These are phyloP conservation scores for Notodonta ziczac DNA, from an alignment of 2,888 invertebrate genomes.

Conservation along the genomic window DNA sequence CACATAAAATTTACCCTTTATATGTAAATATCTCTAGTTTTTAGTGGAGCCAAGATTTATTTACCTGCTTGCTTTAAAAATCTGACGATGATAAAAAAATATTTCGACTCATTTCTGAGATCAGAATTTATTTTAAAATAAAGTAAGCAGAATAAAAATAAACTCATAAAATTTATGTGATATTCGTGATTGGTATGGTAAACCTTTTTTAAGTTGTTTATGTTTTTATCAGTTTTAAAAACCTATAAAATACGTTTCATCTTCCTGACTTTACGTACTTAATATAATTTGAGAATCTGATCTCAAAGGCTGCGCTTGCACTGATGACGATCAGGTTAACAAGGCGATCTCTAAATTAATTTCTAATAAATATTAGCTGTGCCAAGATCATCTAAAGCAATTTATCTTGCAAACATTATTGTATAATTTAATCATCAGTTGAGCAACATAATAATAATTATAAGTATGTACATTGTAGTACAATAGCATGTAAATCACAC, in stretches of 20 bases:
- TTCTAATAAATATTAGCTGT: too few relatives aligned
- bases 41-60: too few relatives aligned
- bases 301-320: too few relatives aligned
- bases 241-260: not conserved
- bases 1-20: too few relatives aligned
- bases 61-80: too few relatives aligned
- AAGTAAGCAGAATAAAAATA: conserved; percentile 8
- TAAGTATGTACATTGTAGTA: not conserved
- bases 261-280: too few relatives aligned
- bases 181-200: conserved; percentile 6
- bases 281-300: too few relatives aligned
- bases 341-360: too few relatives aligned
- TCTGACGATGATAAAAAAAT: not conserved
- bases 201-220: conserved; percentile 2
- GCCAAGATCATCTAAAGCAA: too few relatives aligned
- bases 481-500: not conserved
- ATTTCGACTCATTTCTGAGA: not conserved
- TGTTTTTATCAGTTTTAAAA: not conserved
- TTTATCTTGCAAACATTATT: not conserved
- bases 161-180: conserved; percentile 14
- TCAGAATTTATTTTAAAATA: conserved; percentile 11
- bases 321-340: too few relatives aligned
- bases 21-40: too few relatives aligned
- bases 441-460: not conserved
- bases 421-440: not conserved